phyloP scores from a whole-genome alignment of 2,797 vertebrate genomes.

The Tapera naevia region DNA sequence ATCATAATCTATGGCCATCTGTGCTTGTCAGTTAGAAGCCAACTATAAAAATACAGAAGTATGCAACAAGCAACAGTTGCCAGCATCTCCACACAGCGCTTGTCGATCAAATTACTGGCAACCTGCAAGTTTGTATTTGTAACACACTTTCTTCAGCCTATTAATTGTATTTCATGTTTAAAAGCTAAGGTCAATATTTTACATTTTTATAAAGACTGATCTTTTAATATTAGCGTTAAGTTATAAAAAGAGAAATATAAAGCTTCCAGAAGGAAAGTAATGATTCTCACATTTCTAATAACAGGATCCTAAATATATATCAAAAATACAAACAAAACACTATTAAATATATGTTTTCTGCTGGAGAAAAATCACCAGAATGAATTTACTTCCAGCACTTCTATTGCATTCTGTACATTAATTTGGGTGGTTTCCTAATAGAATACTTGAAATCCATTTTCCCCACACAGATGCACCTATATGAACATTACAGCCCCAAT shows the following conservation, averaged over 20 bases:
- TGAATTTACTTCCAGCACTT: not conserved
- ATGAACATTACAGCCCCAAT: not conserved
- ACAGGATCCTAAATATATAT: not conserved
- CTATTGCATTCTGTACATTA: not conserved
- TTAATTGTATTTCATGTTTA: not conserved
- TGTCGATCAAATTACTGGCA: constrained; percentile 48
- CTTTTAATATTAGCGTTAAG: not conserved
- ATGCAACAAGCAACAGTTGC: constrained; percentile 66
- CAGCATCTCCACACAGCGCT: constrained; percentile 33
- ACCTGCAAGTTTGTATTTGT: not conserved
- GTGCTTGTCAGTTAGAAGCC: constrained; percentile 67
- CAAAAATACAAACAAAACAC: not conserved
- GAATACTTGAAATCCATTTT: not conserved
- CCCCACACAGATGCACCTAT: not conserved
- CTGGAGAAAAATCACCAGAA: not conserved
- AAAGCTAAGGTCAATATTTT: not conserved
- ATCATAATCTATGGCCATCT: constrained; percentile 61
- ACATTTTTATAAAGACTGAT: not conserved
- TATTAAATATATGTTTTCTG: not conserved
- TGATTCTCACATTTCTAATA: not conserved
- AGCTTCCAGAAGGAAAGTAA: not conserved
- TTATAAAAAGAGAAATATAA: not conserved
- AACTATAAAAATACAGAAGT: constrained; percentile 72
- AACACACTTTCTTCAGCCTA: not conserved
- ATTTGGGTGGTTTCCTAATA: not conserved